Base-by-base conservation (phyloP, 2,888 invertebrate species). In the Uropetala carovei region DNA sequence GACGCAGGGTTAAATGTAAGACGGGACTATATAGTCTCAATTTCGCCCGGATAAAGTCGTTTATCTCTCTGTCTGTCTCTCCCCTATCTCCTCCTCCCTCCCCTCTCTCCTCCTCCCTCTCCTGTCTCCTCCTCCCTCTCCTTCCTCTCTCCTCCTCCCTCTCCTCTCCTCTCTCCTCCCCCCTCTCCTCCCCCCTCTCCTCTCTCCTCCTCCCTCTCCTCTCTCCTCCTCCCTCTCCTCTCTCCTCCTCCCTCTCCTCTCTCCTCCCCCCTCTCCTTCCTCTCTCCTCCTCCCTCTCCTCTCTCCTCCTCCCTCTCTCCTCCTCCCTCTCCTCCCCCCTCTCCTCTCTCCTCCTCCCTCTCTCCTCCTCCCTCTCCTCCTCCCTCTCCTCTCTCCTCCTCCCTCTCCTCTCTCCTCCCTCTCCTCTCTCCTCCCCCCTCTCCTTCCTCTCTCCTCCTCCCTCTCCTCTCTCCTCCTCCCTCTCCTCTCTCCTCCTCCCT, bases 311-410 rank as follows among this genome's bases (percentile, higher is more conserved):
- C 30, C 81, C 10, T 9, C 81, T 30, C 30, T 27, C 22, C 81
- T 81, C 13, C 13, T 27, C 11, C 27, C 10, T 81, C 11, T 60
- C 13, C 27, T 30, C 27, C 27, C 57, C 16, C 13, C 56, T 58
- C 18, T 22, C 85, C 92, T 30, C 81, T 92, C 92, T 92, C 83
- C 22, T 57, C 56, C 92, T 92, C 85, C 7, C 82, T 89, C 85
- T 82, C 83, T 92, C 81, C 58, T 81, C 75, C 18, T 57, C 92
- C 85, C 85, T 43, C 8, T 91, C 92, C 14, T 30, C 27, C 27
- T 84, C 85, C 18, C 43, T 16, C 14, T 83, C 85, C 75, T n/a
- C 22, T 16, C 84, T 22, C 43, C 22, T 85, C 92, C 9, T 16
- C 14, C 92, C 57, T 16, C 58, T 14, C 57, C 82, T 83, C 84